Base-by-base conservation (phyloP, 2,113 vertebrate species). In the Furnarius figulus region DNA sequence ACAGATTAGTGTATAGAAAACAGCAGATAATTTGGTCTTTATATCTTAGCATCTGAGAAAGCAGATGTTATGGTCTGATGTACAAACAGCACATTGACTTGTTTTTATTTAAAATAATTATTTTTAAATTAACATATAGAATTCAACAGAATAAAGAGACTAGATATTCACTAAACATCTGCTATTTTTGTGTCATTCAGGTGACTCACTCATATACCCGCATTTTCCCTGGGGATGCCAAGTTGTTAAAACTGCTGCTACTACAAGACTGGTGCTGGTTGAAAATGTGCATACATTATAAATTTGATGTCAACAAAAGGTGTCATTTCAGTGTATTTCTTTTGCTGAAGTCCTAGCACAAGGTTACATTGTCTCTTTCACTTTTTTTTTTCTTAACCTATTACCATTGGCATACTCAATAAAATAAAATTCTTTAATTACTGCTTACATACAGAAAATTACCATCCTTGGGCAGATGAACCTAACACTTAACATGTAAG, bases 401-500 rank as follows among this genome's bases (percentile, higher is more conserved):
- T 72, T 74, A 53, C 6, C 25, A 73, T 35, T 53, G 12, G 2
- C 80, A 47, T 59, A 61, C 11, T 15, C 72, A 35, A 37, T 8
- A 79, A 76, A 96, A 90, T 59, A 59, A 25, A 67, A 19, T 11
- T 58, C 2, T 79, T 77, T 65, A 33, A 68, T 42, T 87, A 35
- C 4, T 73, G 21, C 1, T 3, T 72, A 4, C 40, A 8, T 50
- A 91, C 73, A 77, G 21, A 23, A 83, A 75, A 44, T 74, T 10
- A 6, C 11, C 8, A 10, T 27, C 39, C 35, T 33, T 50, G 5
- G 39, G n/a, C 23, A 53, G 11, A 49, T 68, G 5, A 74, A 5
- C 5, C 4, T 62, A 2, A 18, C 0, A 5, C 5, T 3, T 62
- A 2, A 18, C 0, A 1, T 3, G 2, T 33, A 87, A 58, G 0